A percentile compares a stretch with the other conserved stretches of the same genome.
Evolutionary conservation across 2,113 vertebrate genomes (phyloP).

Genomic region (Dipodomys stephensi): DNA sequence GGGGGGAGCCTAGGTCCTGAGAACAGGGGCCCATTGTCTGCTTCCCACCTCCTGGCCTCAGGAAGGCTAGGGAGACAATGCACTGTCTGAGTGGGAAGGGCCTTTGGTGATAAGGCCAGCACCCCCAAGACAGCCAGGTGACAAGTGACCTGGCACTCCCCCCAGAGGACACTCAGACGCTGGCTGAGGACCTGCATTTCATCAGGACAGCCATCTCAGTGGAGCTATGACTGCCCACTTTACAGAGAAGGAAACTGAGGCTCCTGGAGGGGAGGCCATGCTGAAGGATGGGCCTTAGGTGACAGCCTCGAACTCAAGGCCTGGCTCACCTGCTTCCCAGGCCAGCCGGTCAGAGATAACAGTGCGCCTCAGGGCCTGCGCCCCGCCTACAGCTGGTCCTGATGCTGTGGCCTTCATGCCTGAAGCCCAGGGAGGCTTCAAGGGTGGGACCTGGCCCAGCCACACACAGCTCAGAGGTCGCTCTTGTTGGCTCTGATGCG

Average conservation of each 20-base stretch:
- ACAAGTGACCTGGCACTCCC: not conserved
- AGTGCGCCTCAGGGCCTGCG: not conserved
- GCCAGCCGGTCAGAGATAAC: not conserved
- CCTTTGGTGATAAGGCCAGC: slow-evolving; percentile 35
- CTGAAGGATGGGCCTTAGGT: not conserved
- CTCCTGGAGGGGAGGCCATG: not conserved
- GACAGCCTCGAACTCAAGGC: not conserved
- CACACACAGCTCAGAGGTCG: not conserved
- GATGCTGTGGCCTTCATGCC: not conserved
- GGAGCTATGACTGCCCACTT: not conserved
- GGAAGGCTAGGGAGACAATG: not conserved
- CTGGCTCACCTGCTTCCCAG: not conserved
- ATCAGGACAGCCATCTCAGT: not conserved
- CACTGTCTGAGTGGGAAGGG: not conserved
- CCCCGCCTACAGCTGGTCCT: too few relatives aligned
- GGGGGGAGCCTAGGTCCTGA: too few relatives aligned
- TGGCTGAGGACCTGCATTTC: not conserved
- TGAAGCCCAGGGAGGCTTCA: not conserved
- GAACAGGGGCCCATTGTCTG: slow-evolving; percentile 25
- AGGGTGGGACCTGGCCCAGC: not conserved
- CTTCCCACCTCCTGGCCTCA: not conserved
- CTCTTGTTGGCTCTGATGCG: not conserved
- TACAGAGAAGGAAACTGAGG: slow-evolving; percentile 10
- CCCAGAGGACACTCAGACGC: not conserved
- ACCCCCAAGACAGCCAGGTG: not conserved